phyloP scores from a whole-genome alignment of 1,140 invertebrate genomes.

The Scaptomyza hsui region DNA sequence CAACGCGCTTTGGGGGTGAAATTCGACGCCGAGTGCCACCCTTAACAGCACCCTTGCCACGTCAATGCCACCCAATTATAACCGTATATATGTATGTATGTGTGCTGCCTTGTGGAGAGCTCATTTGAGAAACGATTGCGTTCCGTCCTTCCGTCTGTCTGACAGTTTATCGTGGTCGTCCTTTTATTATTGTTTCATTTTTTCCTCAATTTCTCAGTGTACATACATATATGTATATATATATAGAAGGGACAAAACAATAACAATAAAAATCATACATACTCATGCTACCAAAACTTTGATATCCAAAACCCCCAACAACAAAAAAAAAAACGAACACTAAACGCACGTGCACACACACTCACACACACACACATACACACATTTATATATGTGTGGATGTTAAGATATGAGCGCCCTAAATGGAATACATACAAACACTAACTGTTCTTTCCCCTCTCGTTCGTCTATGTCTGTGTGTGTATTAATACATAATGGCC shows the following conservation, averaged over 20 bases:
- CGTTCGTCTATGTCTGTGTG: neutral
- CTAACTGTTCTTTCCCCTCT: slow-evolving; percentile 8
- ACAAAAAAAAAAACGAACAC: neutral
- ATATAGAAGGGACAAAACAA: slow-evolving; percentile 79
- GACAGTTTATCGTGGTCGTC: slow-evolving; percentile 21
- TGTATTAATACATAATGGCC: slow-evolving; percentile 52
- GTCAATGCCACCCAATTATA: slow-evolving; percentile 81
- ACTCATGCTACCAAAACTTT: slow-evolving; percentile 28
- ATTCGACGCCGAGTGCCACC: slow-evolving; percentile 46
- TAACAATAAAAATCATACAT: slow-evolving; percentile 83
- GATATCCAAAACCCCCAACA: slow-evolving; percentile 3
- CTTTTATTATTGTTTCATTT: slow-evolving; percentile 77
- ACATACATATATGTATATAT: slow-evolving; percentile 26
- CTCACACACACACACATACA: slow-evolving; percentile 9
- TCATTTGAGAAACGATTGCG: slow-evolving; percentile 44
- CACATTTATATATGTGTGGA: slow-evolving; percentile 20
- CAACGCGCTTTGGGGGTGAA: slow-evolving; percentile 68
- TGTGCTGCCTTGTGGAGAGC: slow-evolving; percentile 31
- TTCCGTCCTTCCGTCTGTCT: slow-evolving; percentile 10
- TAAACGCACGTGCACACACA: slow-evolving; percentile 34
- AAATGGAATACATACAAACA: slow-evolving; percentile 17
- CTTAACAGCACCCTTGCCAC: slow-evolving; percentile 55
- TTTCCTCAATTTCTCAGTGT: slow-evolving; percentile 65
- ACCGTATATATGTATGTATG: slow-evolving; percentile 49
- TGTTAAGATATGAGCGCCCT: slow-evolving; percentile 71